A percentile compares a stretch with the other conserved stretches of the same genome.
Evolutionary conservation across 2,888 invertebrate species (phyloP).

Genomic region (Malthinus seriepunctatus): DNA sequence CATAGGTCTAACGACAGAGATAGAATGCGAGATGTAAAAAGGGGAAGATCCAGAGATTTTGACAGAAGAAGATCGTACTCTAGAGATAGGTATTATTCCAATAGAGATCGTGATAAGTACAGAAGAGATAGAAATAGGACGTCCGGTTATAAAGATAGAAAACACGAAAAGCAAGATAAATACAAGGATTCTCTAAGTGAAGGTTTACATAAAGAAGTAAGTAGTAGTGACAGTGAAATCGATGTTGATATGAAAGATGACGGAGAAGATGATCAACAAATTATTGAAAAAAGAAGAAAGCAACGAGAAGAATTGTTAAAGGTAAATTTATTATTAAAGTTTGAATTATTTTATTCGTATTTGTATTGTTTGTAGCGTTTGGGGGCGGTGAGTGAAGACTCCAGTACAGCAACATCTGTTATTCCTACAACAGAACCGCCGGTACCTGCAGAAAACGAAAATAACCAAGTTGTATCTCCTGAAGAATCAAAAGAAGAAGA

Average conservation of each 20-base stretch:
- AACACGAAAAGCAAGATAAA: conserved; percentile 59
- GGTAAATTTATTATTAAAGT: conserved; percentile 56
- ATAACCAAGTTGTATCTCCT: conserved; percentile 38
- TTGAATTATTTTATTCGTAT: background rate
- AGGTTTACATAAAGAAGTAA: conserved; percentile 72
- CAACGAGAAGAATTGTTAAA: conserved; percentile 86
- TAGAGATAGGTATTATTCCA: conserved; percentile 45
- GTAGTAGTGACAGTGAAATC: conserved; percentile 72
- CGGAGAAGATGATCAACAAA: conserved; percentile 90
- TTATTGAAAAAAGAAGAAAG: conserved; percentile 86
- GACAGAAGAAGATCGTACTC: conserved; percentile 30
- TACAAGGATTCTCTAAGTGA: conserved; percentile 77
- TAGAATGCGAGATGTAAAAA: conserved; percentile 4
- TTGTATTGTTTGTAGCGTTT: conserved; percentile 53
- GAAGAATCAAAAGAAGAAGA: conserved; percentile 21
- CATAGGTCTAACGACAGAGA: conserved; percentile 26
- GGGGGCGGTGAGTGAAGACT: conserved; percentile 63
- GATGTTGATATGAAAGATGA: conserved; percentile 79
- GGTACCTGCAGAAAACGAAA: conserved; percentile 42
- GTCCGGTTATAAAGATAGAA: conserved; percentile 43
- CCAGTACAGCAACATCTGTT: conserved; percentile 51
- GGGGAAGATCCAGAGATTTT: conserved; percentile 45
- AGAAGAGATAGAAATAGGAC: conserved; percentile 51
- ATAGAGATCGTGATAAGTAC: conserved; percentile 45
- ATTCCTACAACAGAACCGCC: conserved; percentile 42